A percentile compares a stretch with the other conserved stretches of the same genome.
phyloP scores from a whole-genome alignment of 2,797 vertebrate genomes.

The Oreochromis grahami region DNA sequence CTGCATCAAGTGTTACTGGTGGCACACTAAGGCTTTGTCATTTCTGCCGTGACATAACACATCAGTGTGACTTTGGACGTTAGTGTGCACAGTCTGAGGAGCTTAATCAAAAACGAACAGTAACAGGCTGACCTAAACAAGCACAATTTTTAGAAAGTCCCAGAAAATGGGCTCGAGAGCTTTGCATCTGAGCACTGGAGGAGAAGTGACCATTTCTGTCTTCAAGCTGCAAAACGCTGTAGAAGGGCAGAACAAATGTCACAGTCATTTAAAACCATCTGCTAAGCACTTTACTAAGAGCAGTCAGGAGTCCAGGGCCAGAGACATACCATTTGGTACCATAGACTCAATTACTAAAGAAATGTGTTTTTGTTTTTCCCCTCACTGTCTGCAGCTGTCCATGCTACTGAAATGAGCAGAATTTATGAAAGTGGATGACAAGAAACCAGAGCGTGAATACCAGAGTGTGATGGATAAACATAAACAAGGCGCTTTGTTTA shows the following conservation, averaged over 20 bases:
- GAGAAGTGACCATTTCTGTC: constrained; percentile 16
- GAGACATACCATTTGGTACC: constrained; percentile 67
- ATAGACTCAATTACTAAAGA: constrained; percentile 58
- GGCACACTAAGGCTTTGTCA: constrained; percentile 19
- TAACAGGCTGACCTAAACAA: constrained; percentile 38
- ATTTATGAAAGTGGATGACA: constrained; percentile 53
- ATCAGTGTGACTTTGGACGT: constrained; percentile 9
- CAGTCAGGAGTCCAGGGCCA: constrained; percentile 53
- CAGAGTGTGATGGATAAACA: constrained; percentile 1
- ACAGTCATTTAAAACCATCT: constrained; percentile 76
- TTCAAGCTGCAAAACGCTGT: constrained; percentile 16
- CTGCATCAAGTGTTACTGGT: constrained; percentile 1
- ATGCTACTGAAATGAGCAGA: constrained; percentile 33
- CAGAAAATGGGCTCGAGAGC: background rate
- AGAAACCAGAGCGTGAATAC: constrained; percentile 10
- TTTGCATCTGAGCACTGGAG: background rate
- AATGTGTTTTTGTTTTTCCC: constrained; percentile 60
- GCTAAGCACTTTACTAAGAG: constrained; percentile 72
- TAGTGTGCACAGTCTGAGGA: constrained; percentile 12
- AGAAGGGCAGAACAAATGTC: constrained; percentile 57
- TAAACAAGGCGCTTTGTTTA: background rate
- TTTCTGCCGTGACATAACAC: constrained; percentile 9
- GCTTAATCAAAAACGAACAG: constrained; percentile 41
- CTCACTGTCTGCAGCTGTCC: constrained; percentile 52
- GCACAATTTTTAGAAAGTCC: background rate